Evolutionary conservation across 2,888 invertebrate species (phyloP), one percentile per base, ranked within the genome.

Genomic region (Hipparchia sbordonii): DNA sequence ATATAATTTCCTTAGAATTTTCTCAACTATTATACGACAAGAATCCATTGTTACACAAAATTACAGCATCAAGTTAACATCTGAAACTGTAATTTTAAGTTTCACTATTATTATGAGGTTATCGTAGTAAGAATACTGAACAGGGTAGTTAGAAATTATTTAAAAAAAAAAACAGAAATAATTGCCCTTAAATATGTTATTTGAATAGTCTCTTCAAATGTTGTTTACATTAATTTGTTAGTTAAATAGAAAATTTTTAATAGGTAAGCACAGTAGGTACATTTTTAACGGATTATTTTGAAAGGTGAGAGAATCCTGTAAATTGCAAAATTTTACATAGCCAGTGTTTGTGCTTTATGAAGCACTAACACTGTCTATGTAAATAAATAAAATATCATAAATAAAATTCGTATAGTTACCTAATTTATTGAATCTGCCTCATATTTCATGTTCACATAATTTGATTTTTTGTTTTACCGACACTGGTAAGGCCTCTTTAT

Each of bases 71-170:
- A 52, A 3, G 33, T 65, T 52, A 6, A 65, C 33, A 65, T 7
- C 65, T 51, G 23, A 52, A 52, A 33, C 51, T 52, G 33, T 23
- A 65, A 65, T 51, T 65, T 10, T 12, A 51, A 51, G 51, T 52
- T 51, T 2, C 51, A 6, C 51, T 65, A 12, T 67, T 45, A 39
- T 60, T 23, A 1, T 48, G 65, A 72, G 71, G 68, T 71, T 62
- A 74, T 74, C 65, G 48, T 72, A 52, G 65, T 66, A 67, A 72
- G 69, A 69, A 67, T 13, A 56, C 8, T 39, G 7, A 45, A 63
- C 23, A 67, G 71, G 74, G 74, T 76, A 74, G 76, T 74, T 67
- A 54, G 56, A 76, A 72, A 67, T 70, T 63, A n/a, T 13, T 57
- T 6, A 45, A 63, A 54, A 9, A n/a, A n/a, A 39, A 10, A 7